Percentiles rank a stretch among this genome's conserved stretches.
These are phyloP conservation scores for Poecilia picta DNA, from an alignment of 2,797 vertebrate species.

Conservation along the genomic window DNA sequence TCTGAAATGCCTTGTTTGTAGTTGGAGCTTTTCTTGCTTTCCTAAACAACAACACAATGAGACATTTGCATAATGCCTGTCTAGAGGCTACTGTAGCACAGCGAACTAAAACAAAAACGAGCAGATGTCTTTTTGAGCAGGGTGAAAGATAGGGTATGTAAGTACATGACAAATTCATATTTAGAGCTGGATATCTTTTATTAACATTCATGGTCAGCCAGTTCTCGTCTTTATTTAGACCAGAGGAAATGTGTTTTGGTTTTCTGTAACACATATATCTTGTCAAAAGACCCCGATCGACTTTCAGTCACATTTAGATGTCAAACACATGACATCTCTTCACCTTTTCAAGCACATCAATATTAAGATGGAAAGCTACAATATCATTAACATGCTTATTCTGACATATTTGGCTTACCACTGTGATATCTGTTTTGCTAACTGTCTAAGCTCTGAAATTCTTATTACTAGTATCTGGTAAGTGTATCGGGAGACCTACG, in stretches of 20 bases:
- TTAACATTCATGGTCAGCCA: not conserved
- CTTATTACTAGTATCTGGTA: no score
- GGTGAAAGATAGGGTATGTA: slow-evolving; percentile 21
- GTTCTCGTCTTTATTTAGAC: not conserved
- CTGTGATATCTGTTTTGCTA: not conserved
- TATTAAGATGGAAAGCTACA: not conserved
- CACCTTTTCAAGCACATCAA: not conserved
- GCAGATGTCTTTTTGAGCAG: slow-evolving; percentile 6
- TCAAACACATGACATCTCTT: not conserved
- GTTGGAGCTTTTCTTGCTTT: not conserved
- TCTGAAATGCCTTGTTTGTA: slow-evolving; percentile 2
- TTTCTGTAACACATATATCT: not conserved
- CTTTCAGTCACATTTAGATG: not conserved
- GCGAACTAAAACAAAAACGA: slow-evolving; percentile 1
- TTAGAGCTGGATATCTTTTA: not conserved
- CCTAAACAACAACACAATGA: not conserved
- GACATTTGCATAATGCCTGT: slow-evolving; percentile 7
- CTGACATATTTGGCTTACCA: not conserved
- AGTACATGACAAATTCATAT: slow-evolving; percentile 1
- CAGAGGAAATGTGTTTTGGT: not conserved
- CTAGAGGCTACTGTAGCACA: not conserved
- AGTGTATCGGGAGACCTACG: no score
- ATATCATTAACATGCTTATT: not conserved
- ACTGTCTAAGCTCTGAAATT: not conserved
- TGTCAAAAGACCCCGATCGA: not conserved